Conservation (phyloP, 2,113 vertebrate species). For the Monopterus albus region DNA sequence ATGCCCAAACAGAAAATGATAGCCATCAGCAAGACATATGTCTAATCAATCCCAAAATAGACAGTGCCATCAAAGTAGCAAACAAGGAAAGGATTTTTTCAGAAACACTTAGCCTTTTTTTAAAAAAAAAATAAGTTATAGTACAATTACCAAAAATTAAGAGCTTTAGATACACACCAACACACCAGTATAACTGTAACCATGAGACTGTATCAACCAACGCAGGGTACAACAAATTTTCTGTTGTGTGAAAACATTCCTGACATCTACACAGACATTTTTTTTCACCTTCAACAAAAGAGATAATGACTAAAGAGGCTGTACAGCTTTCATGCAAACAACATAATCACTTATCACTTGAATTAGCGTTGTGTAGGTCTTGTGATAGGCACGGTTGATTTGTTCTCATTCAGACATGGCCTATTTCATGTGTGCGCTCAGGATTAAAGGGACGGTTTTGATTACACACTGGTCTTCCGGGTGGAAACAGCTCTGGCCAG, state of each 20-base stretch:
- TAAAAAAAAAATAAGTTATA: too few species aligned
- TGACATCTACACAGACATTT: neutral
- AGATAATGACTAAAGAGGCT: constrained; percentile 9
- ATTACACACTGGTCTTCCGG: constrained; percentile 19
- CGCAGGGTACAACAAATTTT: too few species aligned
- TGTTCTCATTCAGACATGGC: constrained; percentile 21
- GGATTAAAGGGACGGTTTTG: constrained; percentile 37
- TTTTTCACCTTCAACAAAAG: neutral
- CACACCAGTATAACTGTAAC: too few species aligned
- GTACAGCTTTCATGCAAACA: constrained; percentile 37
- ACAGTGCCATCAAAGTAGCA: too few species aligned
- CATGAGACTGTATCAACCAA: too few species aligned
- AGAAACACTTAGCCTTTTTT: too few species aligned
- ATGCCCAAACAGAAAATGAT: constrained; percentile 54
- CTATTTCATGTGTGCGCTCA: constrained; percentile 42
- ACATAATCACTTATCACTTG: constrained; percentile 3
- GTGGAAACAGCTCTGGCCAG: neutral
- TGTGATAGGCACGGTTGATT: constrained; percentile 17
- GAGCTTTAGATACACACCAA: too few species aligned
- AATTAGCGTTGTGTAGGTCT: constrained; percentile 2
- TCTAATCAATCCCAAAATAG: too few species aligned
- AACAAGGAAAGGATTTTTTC: too few species aligned
- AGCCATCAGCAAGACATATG: constrained; percentile 28
- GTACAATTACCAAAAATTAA: too few species aligned
- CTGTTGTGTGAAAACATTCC: neutral